A percentile compares a stretch with the other conserved stretches of the same genome.
These are phyloP conservation scores for Aricia artaxerxes DNA, from an alignment of 2,888 invertebrate species.

Conservation along the genomic window DNA sequence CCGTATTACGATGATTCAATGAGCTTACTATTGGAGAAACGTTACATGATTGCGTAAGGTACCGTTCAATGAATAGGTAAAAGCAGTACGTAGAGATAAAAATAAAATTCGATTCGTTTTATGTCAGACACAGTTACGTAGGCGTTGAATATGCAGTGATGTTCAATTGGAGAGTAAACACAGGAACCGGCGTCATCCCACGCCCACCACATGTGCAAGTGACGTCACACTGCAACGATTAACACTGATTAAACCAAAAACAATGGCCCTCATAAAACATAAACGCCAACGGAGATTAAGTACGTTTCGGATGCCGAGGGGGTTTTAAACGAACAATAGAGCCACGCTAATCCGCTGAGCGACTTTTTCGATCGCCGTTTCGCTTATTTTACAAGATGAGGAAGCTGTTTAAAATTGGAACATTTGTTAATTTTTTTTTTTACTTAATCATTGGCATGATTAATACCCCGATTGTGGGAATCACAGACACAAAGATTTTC, in stretches of 20 bases:
- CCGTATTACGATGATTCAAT: not conserved
- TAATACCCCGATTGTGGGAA: no score
- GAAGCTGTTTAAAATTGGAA: not conserved
- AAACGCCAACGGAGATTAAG: constrained; percentile 17
- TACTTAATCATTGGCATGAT: not conserved
- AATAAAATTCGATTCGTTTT: not conserved
- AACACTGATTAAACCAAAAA: constrained; percentile 37
- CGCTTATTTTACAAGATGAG: constrained; percentile 7
- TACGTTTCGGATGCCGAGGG: not conserved
- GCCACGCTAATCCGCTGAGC: not conserved
- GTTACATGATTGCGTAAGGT: not conserved
- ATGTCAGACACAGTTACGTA: constrained; percentile 22
- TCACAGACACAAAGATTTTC: no score
- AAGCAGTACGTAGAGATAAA: constrained; percentile 10
- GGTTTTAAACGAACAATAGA: not conserved
- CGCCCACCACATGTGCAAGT: constrained; percentile 44
- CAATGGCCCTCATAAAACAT: constrained; percentile 4
- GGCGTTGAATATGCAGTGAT: constrained; percentile 15
- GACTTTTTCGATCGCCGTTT: not conserved
- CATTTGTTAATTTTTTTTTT: not conserved
- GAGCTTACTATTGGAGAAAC: not conserved
- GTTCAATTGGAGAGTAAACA: constrained; percentile 36
- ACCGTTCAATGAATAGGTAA: constrained; percentile 5
- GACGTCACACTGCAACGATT: constrained; percentile 50
- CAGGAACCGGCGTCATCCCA: constrained; percentile 46